A percentile compares a stretch with the other conserved stretches of the same genome.
Evolutionary conservation across 2,113 vertebrate species (phyloP).

Genomic region (Mesocricetus auratus): DNA sequence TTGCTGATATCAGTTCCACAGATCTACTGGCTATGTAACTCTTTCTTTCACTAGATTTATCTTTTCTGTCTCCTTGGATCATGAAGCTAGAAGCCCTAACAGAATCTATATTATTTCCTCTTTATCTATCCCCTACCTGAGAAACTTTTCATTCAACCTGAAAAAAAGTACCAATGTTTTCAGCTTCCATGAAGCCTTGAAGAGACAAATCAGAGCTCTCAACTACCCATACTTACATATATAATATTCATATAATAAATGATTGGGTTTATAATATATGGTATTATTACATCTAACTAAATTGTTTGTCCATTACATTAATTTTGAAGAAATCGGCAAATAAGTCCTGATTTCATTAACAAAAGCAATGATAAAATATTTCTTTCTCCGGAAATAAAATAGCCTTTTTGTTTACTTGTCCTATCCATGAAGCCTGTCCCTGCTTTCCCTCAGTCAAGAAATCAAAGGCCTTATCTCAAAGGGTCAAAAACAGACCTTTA

Average conservation of each 20-base stretch:
- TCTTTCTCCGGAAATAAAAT: background rate
- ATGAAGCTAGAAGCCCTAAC: background rate
- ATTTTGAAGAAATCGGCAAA: background rate
- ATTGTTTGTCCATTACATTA: background rate
- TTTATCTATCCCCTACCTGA: background rate
- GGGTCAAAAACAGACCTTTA: background rate
- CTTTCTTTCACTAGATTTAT: background rate
- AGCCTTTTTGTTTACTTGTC: background rate
- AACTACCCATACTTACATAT: background rate
- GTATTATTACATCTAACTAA: background rate
- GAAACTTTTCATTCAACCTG: background rate
- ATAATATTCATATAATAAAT: background rate
- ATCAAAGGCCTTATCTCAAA: background rate
- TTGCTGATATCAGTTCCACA: fast-evolving
- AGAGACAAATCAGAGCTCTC: background rate
- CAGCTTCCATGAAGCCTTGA: background rate
- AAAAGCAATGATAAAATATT: background rate
- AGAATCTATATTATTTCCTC: background rate
- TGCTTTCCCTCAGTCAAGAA: background rate
- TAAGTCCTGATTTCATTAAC: background rate
- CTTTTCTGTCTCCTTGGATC: constrained; percentile 5
- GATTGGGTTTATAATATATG: background rate
- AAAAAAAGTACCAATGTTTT: background rate
- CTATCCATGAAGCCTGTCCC: background rate
- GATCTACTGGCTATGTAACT: background rate